Conservation (phyloP, 2,113 vertebrate genomes). For the Urocitellus parryii region DNA sequence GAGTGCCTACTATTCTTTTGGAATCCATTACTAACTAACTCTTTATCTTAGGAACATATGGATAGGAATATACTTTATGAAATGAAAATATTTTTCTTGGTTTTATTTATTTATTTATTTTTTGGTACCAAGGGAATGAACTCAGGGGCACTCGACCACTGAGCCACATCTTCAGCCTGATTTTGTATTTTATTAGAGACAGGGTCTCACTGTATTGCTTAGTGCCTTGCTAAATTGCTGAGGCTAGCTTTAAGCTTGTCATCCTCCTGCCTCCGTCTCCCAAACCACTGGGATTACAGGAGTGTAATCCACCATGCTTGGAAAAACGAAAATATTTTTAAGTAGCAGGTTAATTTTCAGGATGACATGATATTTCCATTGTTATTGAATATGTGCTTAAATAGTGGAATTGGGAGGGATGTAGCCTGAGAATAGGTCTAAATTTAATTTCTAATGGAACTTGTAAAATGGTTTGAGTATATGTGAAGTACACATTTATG, state of each 20-base stretch:
- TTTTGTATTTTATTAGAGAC: too few species aligned
- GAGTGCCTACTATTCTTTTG: not conserved
- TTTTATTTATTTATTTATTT: not conserved
- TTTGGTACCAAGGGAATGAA: too few species aligned
- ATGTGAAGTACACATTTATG: not conserved
- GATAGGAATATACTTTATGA: not conserved
- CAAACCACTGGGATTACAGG: too few species aligned
- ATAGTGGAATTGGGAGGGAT: not conserved
- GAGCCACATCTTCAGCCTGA: too few species aligned
- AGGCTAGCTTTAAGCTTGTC: too few species aligned
- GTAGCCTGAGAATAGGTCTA: not conserved
- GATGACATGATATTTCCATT: not conserved
- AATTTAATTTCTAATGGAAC: conserved; percentile 10
- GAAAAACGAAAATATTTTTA: not conserved
- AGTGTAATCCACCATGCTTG: too few species aligned
- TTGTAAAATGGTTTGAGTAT: not conserved
- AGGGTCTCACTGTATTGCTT: too few species aligned
- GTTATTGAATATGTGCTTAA: not conserved
- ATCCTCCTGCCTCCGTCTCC: too few species aligned
- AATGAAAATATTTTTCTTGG: not conserved
- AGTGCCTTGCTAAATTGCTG: too few species aligned
- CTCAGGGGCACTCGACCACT: too few species aligned
- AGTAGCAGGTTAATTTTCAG: not conserved
- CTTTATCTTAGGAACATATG: not conserved
- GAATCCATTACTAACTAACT: not conserved